Base-by-base conservation (phyloP, 1,140 invertebrate species). In the Panagrolaimus sp. region DNA sequence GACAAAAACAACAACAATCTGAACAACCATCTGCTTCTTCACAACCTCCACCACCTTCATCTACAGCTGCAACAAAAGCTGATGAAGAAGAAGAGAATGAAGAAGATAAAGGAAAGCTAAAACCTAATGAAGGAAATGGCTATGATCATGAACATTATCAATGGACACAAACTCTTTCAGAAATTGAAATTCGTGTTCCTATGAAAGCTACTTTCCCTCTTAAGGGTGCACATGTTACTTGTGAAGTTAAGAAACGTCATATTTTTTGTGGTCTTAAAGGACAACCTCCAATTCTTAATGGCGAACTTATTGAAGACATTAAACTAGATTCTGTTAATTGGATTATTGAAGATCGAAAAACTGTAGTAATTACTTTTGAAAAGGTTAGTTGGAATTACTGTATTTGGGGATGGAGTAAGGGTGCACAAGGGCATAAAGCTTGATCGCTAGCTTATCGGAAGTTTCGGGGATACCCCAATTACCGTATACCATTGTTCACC, bases 111-210 rank as follows among this genome's bases (percentile, higher is more conserved):
- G 65, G 72, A 20, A 77, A 77, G 67, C 42, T 98, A 8, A 90
- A 90, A 83, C 96, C 96, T 5, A 98, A 98, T 85, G 83, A 86
- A 76, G 94, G 94, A 47, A 98, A 99, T 86, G 96, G 96, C 7
- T 93, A 91, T 83, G 93, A 97, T 85, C 86, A 96, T 77, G 20
- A 20, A 11, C 51, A 57, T 20, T 99, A 98, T 82, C 88, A 87
- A 77, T 99, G 96, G 96, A 96, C 92, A 5, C 96, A 99, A 84
- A 96, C 92, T 13, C 86, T 98, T 61, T 88, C 89, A 81, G 96
- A 99, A 87, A 84, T 98, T 81, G 96, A 98, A 88, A 92, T 98
- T 85, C 66, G 65, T 44, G 16, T 96, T 68, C 92, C 92, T 47
- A 85, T 95, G 75, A 89, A 90, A 69, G 87, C 90, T 31, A 87